Percentiles rank a stretch among this genome's conserved stretches.
Evolutionary conservation across 2,797 vertebrate species (phyloP).

Genomic region (Eospalax fontanierii): DNA sequence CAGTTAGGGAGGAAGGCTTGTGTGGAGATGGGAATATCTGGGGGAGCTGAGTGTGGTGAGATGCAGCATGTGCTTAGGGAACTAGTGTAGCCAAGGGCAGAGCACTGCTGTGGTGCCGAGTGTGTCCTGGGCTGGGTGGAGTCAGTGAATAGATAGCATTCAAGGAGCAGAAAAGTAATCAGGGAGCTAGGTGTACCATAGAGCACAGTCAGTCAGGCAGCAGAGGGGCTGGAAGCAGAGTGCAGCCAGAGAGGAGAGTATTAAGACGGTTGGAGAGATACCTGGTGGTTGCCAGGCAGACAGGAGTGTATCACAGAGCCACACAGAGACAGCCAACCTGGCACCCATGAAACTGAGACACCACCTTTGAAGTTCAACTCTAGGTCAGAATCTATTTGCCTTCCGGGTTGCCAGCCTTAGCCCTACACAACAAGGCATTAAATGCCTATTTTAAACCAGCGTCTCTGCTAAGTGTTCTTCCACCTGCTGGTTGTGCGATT

Average conservation of each 20-base stretch:
- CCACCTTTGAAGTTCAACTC: neutral
- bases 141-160: neutral
- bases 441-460: slow-evolving; percentile 20
- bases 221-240: too few relatives aligned
- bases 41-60: neutral
- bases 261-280: neutral
- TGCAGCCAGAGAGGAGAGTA: neutral
- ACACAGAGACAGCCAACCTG: neutral
- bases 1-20: neutral
- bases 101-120: neutral
- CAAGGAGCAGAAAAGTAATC: neutral
- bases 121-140: neutral
- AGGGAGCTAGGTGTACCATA: neutral
- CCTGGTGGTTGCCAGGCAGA: neutral
- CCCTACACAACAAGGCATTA: neutral
- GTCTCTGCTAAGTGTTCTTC: slow-evolving; percentile 23
- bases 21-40: neutral
- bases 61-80: neutral
- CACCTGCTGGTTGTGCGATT: neutral
- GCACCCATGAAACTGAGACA: neutral
- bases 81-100: neutral
- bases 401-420: neutral
- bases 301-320: neutral
- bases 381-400: slow-evolving; percentile 21
- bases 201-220: neutral